Conservation (phyloP, 1,140 invertebrate species). For the Globodera rostochiensis region DNA sequence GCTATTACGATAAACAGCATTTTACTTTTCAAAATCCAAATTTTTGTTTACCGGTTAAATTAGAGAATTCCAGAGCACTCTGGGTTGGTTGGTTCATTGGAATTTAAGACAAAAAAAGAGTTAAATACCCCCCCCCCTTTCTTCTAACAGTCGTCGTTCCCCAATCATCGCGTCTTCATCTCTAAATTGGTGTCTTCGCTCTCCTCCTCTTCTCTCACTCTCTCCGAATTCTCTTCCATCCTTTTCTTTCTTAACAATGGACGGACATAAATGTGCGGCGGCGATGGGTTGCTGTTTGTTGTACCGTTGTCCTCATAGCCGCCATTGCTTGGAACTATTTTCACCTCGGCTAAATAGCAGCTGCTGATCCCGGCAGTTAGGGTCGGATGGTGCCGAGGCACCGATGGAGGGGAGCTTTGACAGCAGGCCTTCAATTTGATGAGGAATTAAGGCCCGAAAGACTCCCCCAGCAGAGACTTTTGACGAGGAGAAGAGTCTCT, state of each 20-base stretch:
- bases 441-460: background rate
- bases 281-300: constrained; percentile 9
- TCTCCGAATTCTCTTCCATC: background rate
- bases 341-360: constrained; percentile 31
- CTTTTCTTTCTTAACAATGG: background rate
- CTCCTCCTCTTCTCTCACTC: background rate
- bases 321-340: constrained; percentile 2
- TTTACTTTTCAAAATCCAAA: too few relatives aligned
- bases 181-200: background rate
- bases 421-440: background rate
- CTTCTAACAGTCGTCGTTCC: too few relatives aligned
- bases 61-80: too few relatives aligned
- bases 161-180: background rate
- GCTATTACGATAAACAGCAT: too few relatives aligned
- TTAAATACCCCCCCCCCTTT: too few relatives aligned
- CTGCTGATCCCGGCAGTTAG: background rate
- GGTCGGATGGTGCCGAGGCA: background rate
- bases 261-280: constrained; percentile 25
- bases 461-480: background rate
- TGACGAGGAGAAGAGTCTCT: background rate
- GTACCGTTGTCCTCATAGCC: background rate
- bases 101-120: too few relatives aligned
- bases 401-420: background rate
- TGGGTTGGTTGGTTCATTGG: too few relatives aligned
- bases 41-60: too few relatives aligned